Base-by-base conservation (phyloP, 2,113 vertebrate genomes). In the Struthidea cinerea region DNA sequence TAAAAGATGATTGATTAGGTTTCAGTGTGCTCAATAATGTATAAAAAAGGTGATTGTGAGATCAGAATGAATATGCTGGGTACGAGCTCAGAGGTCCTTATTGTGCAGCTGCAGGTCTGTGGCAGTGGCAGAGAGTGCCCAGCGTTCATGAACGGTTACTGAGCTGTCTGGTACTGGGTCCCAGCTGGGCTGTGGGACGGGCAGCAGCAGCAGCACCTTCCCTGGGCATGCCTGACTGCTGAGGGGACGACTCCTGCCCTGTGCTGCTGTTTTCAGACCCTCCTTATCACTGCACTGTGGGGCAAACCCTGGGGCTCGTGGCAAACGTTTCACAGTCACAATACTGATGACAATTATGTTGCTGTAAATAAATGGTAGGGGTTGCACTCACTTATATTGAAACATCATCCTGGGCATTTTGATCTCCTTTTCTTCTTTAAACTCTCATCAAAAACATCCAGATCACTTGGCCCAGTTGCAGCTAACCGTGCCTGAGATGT, bases 1-100 rank as follows among this genome's bases (percentile, higher is more conserved):
- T 59, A 63, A 93, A 90, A 96, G 89, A 95, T 95, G 96, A 97
- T 97, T 91, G 80, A 95, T 97, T 93, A 88, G 80, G 55, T 82
- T 92, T 90, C 84, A 71, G 73, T 65, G 79, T 84, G 64, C 87
- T 91, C 94, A 70, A 37, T 91, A 86, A 78, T 4, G 32, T 71
- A 70, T 50, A 53, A 73, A 76, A 80, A 79, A 64, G 53, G n/a
- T 59, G 52, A 69, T 14, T 52, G 37, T 63, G 76, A 64, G 69
- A 75, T 74, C 37, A 80, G 90, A 60, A 50, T 37, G 78, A 69
- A n/a, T 33, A 11, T 11, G 27, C 44, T 49, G 16, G 30, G 52
- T n/a, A 14, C 2, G 2, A 21, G 49, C 87, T 77, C 39, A 3
- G 44, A 52, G 42, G 37, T 47, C 53, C 64, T 42, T 17, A 5